Percentiles rank a stretch among this genome's conserved stretches.
Conservation (phyloP, 2,888 invertebrate genomes). For the Laspeyria flexula region DNA sequence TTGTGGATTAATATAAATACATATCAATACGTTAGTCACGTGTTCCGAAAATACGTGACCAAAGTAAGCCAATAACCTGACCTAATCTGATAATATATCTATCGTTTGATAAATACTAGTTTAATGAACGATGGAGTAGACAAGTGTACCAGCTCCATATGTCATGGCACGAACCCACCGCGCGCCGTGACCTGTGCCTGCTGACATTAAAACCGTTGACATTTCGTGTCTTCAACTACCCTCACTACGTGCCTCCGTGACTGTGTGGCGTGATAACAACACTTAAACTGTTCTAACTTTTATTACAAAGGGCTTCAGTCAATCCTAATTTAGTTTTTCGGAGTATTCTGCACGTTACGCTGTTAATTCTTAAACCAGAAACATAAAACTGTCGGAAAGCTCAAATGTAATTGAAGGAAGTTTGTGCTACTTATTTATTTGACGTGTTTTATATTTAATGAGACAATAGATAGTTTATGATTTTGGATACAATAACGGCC, state of each 20-base stretch:
- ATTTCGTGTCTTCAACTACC: slow-evolving; percentile 55
- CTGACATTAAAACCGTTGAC: slow-evolving; percentile 55
- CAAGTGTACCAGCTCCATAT: slow-evolving; percentile 15
- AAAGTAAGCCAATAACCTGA: no score
- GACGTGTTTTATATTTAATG: no score
- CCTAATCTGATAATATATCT: no score
- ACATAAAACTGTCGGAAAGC: no score
- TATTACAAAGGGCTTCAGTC: slow-evolving; percentile 45
- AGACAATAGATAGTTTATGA: no score
- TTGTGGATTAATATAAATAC: no score
- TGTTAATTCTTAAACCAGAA: slow-evolving; percentile 3
- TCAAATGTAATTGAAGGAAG: no score
- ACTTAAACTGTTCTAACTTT: slow-evolving; percentile 54
- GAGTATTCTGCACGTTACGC: slow-evolving; percentile 16
- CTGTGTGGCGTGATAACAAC: slow-evolving; percentile 54
- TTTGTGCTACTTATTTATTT: no score
- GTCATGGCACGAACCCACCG: slow-evolving; percentile 24
- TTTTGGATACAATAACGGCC: no score
- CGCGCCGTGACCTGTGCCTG: slow-evolving; percentile 41
- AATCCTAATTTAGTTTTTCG: slow-evolving; percentile 38
- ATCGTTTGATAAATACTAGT: neutral
- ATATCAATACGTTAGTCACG: no score
- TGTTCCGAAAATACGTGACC: no score
- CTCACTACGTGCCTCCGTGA: slow-evolving; percentile 25
- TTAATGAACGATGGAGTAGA: slow-evolving; percentile 5